Percentiles rank a stretch among this genome's conserved stretches.
Evolutionary conservation across 2,888 invertebrate species (phyloP).

Genomic region (Lathronympha strigana): DNA sequence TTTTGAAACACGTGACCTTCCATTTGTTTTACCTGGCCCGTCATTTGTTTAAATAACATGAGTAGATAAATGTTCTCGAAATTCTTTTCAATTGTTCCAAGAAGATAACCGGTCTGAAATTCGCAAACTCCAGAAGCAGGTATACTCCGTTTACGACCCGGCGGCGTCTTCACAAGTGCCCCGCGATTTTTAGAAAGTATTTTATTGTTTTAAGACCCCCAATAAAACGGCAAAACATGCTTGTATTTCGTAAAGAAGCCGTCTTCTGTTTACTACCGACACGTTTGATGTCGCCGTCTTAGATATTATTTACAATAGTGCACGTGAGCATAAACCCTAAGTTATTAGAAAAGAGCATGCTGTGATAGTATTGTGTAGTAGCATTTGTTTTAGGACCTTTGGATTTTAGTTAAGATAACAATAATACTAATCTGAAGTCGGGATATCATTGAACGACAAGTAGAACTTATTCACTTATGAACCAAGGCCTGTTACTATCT

Average conservation of each 20-base stretch:
- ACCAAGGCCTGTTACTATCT: neutral
- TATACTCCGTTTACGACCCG: conserved; percentile 56
- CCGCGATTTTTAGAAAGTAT: conserved; percentile 57
- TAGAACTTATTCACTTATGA: neutral
- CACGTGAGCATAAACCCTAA: conserved; percentile 26
- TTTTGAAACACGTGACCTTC: too few species aligned
- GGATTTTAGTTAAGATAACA: conserved; percentile 13
- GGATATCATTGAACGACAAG: neutral
- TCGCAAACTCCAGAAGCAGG: conserved; percentile 64
- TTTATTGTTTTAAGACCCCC: conserved; percentile 71
- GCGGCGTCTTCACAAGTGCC: conserved; percentile 47
- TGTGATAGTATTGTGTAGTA: conserved; percentile 21
- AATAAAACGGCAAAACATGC: conserved; percentile 61
- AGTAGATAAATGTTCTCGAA: neutral
- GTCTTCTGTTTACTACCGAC: conserved; percentile 57
- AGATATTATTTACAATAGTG: conserved; percentile 30
- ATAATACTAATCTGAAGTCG: neutral
- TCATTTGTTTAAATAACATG: neutral
- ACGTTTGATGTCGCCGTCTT: conserved; percentile 48
- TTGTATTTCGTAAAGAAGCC: conserved; percentile 64
- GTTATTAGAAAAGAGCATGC: conserved; percentile 17
- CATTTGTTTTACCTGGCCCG: neutral
- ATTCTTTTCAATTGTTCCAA: conserved; percentile 10
- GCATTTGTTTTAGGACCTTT: conserved; percentile 7
- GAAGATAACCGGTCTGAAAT: conserved; percentile 46